A percentile compares a stretch with the other conserved stretches of the same genome.
Conservation (phyloP, 2,888 invertebrate species). For the Linhomoeus sp. region DNA sequence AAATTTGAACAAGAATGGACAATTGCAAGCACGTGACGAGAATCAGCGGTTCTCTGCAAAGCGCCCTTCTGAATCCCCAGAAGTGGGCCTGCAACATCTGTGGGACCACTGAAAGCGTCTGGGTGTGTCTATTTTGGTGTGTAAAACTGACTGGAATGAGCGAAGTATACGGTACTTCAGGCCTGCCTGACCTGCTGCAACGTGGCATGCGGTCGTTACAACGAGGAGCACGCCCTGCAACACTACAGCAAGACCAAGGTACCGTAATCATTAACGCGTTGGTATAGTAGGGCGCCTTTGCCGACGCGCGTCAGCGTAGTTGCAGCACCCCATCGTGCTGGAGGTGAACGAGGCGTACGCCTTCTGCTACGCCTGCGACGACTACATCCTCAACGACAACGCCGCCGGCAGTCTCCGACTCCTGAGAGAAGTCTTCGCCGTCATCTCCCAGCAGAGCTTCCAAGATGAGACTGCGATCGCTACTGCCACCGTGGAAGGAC, state of each 20-base stretch:
- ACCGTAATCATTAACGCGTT: neutral
- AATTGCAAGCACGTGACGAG: constrained; percentile 24
- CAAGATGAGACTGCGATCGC: no score
- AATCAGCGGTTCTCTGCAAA: constrained; percentile 18
- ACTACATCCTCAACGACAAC: constrained; percentile 29
- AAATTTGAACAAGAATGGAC: no score
- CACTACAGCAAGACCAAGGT: constrained; percentile 27
- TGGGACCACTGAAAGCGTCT: constrained; percentile 28
- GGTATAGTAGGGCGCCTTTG: neutral
- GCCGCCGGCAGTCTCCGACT: constrained; percentile 26
- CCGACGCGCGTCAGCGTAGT: neutral
- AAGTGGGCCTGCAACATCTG: constrained; percentile 28
- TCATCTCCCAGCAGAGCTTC: neutral
- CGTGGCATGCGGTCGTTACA: constrained; percentile 29
- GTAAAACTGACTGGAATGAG: no score
- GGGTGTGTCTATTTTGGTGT: constrained; percentile 16
- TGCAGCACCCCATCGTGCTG: constrained; percentile 27
- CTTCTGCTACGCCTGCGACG: constrained; percentile 29
- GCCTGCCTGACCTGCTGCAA: constrained; percentile 28
- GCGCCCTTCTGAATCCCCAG: constrained; percentile 28
- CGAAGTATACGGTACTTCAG: no score
- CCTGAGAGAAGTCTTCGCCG: constrained; percentile 11
- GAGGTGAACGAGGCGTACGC: constrained; percentile 30
- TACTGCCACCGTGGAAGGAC: no score
- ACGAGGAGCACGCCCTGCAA: constrained; percentile 26